Conservation (phyloP, 1,140 invertebrate species). For the Dendroctonus ponderosae region DNA sequence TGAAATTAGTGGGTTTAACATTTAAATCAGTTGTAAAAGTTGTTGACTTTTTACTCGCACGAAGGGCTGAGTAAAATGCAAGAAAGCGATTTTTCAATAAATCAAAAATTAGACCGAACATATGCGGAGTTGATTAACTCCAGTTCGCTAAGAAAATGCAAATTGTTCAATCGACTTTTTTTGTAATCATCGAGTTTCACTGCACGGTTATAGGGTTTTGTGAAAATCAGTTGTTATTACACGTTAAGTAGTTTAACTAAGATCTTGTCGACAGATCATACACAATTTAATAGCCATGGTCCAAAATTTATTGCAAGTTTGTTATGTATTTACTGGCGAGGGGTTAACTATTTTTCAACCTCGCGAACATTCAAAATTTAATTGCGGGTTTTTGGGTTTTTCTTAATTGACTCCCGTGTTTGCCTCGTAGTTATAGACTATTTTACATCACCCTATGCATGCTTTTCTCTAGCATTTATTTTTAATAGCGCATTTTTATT, state of each 20-base stretch:
- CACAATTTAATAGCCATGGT: neutral
- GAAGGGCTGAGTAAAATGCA: neutral
- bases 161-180: neutral
- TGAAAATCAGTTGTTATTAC: slow-evolving; percentile 48
- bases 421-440: slow-evolving; percentile 14
- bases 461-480: slow-evolving; percentile 24
- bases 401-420: neutral
- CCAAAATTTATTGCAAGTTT: neutral
- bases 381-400: neutral
- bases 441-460: slow-evolving; percentile 27
- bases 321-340: too few species aligned
- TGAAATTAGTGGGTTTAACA: too few species aligned
- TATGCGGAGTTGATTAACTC: too few species aligned
- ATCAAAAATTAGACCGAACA: neutral
- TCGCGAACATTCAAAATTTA: too few species aligned
- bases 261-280: slow-evolving; percentile 3
- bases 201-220: slow-evolving; percentile 30
- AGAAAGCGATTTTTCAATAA: neutral
- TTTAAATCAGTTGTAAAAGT: neutral
- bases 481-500: slow-evolving; percentile 6
- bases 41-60: neutral
- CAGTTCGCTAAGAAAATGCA: too few species aligned
- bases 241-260: slow-evolving; percentile 23
- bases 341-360: too few species aligned
- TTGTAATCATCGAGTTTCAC: slow-evolving; percentile 3